Evolutionary conservation across 37 sponge, comb jelly and placozoan species (phyloP).

Genomic region (Petrosia ficiformis): DNA sequence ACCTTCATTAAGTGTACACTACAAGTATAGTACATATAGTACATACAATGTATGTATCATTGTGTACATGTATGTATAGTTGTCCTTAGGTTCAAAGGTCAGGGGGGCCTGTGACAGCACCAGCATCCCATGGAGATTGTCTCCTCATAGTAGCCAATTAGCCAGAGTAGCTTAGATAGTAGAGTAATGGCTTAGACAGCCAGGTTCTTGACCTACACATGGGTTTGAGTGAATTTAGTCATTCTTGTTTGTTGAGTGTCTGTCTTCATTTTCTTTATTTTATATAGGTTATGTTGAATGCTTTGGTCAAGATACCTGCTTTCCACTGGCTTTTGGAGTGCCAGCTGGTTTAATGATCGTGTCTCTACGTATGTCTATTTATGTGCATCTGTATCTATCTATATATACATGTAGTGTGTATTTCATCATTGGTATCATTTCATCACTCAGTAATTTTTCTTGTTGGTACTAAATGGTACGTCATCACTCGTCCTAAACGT

Average conservation of each 20-base stretch:
- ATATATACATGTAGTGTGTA: neutral
- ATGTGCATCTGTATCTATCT: neutral
- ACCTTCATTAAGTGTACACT: neutral
- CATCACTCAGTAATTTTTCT: conserved; percentile 19
- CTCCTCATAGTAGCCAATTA: no score
- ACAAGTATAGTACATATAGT: neutral
- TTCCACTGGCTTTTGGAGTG: conserved; percentile 89
- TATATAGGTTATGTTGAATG: conserved; percentile 68
- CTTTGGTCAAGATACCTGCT: conserved; percentile 81
- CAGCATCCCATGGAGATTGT: no score
- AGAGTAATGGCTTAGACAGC: no score
- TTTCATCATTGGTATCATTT: neutral
- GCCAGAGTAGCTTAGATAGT: no score
- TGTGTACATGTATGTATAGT: no score
- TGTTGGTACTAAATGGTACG: conserved; percentile 40
- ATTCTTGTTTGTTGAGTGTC: neutral
- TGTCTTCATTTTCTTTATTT: neutral
- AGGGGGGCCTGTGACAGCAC: no score
- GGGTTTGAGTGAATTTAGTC: neutral
- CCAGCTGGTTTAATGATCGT: conserved; percentile 92
- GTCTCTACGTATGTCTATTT: conserved; percentile 50
- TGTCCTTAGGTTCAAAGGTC: no score
- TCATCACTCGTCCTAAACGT: conserved; percentile 47
- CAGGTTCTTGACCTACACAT: no score
- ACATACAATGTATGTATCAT: neutral